Conservation (phyloP, 2,113 vertebrate species). For the Anguilla rostrata region DNA sequence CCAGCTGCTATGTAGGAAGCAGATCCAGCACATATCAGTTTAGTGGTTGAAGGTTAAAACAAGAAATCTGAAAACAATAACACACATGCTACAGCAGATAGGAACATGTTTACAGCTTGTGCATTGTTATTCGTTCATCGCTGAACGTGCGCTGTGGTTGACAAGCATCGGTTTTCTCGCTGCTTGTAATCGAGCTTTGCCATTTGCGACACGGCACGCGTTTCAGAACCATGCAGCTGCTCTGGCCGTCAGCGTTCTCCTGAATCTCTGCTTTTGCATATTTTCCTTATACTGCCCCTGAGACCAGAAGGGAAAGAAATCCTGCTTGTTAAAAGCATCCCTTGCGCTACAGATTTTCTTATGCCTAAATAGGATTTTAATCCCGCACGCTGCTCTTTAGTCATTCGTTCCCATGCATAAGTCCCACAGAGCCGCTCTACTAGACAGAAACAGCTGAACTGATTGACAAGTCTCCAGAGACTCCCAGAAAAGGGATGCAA, state of each 20-base stretch:
- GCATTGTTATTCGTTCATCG: background rate
- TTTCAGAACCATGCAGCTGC: background rate
- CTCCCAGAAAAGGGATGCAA: background rate
- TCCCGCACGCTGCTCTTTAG: background rate
- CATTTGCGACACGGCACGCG: background rate
- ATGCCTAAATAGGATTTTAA: background rate
- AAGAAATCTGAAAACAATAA: background rate
- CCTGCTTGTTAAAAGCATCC: slow-evolving; percentile 7
- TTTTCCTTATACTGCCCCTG: background rate
- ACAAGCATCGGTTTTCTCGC: background rate
- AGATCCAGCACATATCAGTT: background rate
- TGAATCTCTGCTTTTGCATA: background rate
- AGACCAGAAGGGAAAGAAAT: background rate
- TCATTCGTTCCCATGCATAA: background rate
- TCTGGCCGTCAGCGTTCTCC: background rate
- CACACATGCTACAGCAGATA: background rate
- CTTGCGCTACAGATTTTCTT: background rate
- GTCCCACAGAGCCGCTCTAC: background rate
- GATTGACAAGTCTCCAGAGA: background rate
- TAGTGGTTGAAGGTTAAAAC: slow-evolving; percentile 8
- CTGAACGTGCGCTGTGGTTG: background rate
- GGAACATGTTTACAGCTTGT: background rate
- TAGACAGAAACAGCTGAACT: background rate
- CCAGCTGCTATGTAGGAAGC: background rate
- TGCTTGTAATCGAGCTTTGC: background rate